Evolutionary conservation across 2,888 invertebrate species (phyloP).

Genomic region (Chelonus formosanus): DNA sequence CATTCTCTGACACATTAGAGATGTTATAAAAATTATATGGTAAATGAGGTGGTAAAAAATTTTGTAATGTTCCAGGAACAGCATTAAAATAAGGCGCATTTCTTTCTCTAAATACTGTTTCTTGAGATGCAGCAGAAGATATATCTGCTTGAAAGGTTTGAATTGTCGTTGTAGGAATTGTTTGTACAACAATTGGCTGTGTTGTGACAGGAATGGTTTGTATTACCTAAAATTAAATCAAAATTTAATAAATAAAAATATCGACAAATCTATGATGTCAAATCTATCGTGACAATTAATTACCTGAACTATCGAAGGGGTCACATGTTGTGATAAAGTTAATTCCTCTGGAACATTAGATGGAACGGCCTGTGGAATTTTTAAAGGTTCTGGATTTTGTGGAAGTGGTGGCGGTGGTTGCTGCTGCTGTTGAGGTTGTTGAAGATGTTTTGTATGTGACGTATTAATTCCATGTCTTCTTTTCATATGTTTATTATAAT

Average conservation of each 20-base stretch:
- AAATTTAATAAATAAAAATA: neutral
- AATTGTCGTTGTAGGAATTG: conserved; percentile 49
- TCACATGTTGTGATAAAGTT: conserved; percentile 36
- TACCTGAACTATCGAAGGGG: conserved; percentile 39
- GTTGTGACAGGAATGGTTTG: conserved; percentile 54
- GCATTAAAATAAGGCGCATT: conserved; percentile 55
- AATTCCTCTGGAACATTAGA: conserved; percentile 20
- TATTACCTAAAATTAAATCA: conserved; percentile 49
- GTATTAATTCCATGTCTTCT: conserved; percentile 74
- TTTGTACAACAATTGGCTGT: conserved; percentile 59
- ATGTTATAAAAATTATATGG: conserved; percentile 63
- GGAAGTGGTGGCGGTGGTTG: conserved; percentile 32
- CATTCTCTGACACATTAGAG: conserved; percentile 54
- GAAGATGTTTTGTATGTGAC: conserved; percentile 63
- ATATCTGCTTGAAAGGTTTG: conserved; percentile 54
- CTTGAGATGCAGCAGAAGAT: conserved; percentile 42
- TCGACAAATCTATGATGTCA: too few species aligned
- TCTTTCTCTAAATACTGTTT: conserved; percentile 54
- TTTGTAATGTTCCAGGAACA: conserved; percentile 53
- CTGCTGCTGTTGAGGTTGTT: conserved; percentile 42
- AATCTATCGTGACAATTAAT: neutral
- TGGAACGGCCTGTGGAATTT: conserved; percentile 32
- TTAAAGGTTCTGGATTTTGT: neutral
- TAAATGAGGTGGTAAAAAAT: conserved; percentile 57
- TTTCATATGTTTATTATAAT: conserved; percentile 85